These are phyloP conservation scores for Dysdera silvatica DNA, from an alignment of 1,140 invertebrate species.

Conservation along the genomic window DNA sequence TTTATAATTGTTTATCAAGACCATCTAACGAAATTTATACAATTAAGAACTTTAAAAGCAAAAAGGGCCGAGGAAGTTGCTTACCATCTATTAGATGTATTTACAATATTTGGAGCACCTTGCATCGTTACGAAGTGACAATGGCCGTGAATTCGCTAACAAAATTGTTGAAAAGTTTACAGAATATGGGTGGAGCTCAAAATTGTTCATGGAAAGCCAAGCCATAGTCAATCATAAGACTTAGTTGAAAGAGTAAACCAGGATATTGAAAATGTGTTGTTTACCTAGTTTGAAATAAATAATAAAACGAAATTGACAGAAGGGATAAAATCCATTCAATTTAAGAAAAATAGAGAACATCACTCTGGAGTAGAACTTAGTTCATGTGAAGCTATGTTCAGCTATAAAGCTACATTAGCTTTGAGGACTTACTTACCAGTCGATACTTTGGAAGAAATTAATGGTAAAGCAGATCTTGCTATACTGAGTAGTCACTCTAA, in stretches of 20 bases:
- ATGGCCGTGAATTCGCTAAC: neutral
- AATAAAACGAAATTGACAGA: too few species aligned
- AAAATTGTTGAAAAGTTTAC: neutral
- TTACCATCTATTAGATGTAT: neutral
- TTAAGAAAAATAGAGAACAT: conserved; percentile 6
- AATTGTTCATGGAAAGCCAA: neutral
- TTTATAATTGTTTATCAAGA: conserved; percentile 9
- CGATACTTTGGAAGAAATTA: too few species aligned
- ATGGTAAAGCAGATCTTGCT: too few species aligned
- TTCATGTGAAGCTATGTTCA: too few species aligned
- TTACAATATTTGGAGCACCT: neutral
- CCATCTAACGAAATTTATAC: conserved; percentile 4
- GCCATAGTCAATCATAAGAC: neutral
- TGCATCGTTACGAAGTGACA: neutral
- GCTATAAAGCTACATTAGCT: too few species aligned
- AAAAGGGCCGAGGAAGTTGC: conserved; percentile 7
- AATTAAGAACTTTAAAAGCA: conserved; percentile 5
- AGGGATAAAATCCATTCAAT: conserved; percentile 1
- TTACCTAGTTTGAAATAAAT: too few species aligned
- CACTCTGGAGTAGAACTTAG: too few species aligned
- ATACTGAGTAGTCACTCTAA: too few species aligned
- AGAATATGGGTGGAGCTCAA: conserved; percentile 1
- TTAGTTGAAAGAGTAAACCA: neutral
- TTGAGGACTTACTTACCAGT: too few species aligned
- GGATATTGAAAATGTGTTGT: neutral